Conservation (phyloP, 2,113 vertebrate species). For the Micronisus gabar region DNA sequence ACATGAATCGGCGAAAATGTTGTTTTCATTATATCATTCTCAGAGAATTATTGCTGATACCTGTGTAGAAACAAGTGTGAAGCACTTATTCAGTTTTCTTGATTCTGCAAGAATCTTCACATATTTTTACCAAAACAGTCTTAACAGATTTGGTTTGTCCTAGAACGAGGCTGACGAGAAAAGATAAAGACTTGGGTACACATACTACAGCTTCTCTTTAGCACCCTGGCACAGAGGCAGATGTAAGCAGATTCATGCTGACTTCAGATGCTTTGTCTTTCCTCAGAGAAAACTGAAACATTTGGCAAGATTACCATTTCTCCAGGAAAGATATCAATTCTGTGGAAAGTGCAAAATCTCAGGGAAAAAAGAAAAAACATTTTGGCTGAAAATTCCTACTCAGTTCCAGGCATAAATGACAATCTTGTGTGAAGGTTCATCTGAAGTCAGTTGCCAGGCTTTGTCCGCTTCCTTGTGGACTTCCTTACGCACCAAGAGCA, state of each 20-base stretch:
- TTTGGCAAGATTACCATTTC: background rate
- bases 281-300: background rate
- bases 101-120: background rate
- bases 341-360: background rate
- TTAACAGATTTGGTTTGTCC: background rate
- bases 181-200: background rate
- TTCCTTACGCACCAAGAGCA: background rate
- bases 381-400: background rate
- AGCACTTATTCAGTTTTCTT: background rate
- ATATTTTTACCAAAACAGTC: background rate
- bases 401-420: background rate
- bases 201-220: background rate
- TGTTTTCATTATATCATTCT: background rate
- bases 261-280: background rate
- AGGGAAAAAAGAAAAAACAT: background rate
- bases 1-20: background rate
- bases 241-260: background rate
- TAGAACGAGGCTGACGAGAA: background rate
- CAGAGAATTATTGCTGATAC: background rate
- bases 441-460: background rate
- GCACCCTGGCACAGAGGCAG: background rate
- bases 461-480: accelerated
- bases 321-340: background rate
- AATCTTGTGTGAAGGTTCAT: background rate
- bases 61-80: background rate